Percentiles rank a stretch among this genome's conserved stretches.
Conservation (phyloP, 1,140 invertebrate species). For the Yoshiicerus persimilis region DNA sequence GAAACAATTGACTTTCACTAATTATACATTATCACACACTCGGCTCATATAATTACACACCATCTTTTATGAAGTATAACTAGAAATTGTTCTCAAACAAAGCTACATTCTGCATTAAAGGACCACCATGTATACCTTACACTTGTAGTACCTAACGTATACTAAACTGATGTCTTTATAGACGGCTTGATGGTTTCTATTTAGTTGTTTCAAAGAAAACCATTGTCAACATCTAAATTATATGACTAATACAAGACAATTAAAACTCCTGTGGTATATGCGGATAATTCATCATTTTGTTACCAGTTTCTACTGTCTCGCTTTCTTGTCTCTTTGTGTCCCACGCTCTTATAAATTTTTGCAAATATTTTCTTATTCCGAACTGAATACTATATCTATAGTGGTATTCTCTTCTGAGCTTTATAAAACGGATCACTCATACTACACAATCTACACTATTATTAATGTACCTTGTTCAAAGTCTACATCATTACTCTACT, state of each 20-base stretch:
- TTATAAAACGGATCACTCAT: too few species aligned
- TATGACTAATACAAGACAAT: not conserved
- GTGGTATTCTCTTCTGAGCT: too few species aligned
- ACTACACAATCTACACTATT: too few species aligned
- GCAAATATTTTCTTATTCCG: not conserved
- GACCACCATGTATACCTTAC: too few species aligned
- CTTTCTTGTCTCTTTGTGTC: not conserved
- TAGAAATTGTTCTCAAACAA: not conserved
- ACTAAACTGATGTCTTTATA: too few species aligned
- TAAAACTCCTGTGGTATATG: not conserved
- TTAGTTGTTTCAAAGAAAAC: not conserved
- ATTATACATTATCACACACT: constrained; percentile 14
- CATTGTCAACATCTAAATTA: not conserved
- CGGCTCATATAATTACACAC: not conserved
- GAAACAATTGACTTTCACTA: constrained; percentile 14
- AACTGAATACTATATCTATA: not conserved
- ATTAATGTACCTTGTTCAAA: not conserved
- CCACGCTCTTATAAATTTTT: not conserved
- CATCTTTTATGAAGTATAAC: not conserved
- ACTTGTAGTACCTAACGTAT: not conserved
- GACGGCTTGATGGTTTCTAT: too few species aligned
- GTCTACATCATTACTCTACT: too few species aligned
- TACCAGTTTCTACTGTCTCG: not conserved
- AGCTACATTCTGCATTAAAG: not conserved
- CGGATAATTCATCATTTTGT: not conserved